Conservation (phyloP, 2,888 invertebrate genomes). For the Euclidia mi region DNA sequence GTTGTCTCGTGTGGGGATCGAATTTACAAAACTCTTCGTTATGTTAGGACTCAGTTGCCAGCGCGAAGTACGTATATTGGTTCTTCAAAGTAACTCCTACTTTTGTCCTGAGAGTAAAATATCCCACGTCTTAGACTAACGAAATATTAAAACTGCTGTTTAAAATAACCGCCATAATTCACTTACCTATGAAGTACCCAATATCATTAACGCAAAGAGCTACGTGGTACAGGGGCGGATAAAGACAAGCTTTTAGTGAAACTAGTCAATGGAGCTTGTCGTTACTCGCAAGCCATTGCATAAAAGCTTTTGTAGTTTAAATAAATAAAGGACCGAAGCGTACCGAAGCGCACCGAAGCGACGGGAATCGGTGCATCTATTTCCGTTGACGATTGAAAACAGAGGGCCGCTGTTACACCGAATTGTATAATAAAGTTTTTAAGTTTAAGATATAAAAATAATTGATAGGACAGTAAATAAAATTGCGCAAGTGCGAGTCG, state of each 20-base stretch:
- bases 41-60: too few relatives aligned
- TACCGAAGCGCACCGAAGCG: slow-evolving; percentile 20
- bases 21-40: too few relatives aligned
- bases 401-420: slow-evolving; percentile 29
- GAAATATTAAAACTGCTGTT: neutral
- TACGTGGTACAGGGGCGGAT: neutral
- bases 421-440: neutral
- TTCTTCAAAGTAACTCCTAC: too few relatives aligned
- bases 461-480: too few relatives aligned
- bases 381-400: slow-evolving; percentile 55
- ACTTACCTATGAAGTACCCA: neutral
- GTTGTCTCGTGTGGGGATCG: too few relatives aligned
- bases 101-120: too few relatives aligned
- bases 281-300: slow-evolving; percentile 50
- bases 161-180: neutral
- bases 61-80: too few relatives aligned
- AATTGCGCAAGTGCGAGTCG: too few relatives aligned
- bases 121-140: too few relatives aligned
- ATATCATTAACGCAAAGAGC: neutral
- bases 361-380: slow-evolving; percentile 40
- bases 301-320: slow-evolving; percentile 53
- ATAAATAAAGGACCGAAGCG: slow-evolving; percentile 49
- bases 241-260: slow-evolving; percentile 37
- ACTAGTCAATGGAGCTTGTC: slow-evolving; percentile 41
- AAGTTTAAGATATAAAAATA: too few relatives aligned